These are phyloP conservation scores for Atrina japonica DNA, from an alignment of 2,888 invertebrate genomes.

Conservation along the genomic window DNA sequence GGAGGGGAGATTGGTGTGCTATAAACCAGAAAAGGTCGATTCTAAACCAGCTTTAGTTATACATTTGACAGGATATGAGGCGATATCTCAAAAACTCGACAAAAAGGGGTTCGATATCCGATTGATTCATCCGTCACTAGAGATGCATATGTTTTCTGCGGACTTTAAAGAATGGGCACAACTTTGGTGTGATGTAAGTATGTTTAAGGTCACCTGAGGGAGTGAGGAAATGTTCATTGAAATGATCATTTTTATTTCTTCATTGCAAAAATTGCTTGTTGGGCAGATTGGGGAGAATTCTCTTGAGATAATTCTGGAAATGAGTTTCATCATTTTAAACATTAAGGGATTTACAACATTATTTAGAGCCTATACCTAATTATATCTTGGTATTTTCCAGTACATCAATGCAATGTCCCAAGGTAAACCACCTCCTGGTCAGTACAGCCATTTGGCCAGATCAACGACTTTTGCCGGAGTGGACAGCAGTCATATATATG, in stretches of 20 bases:
- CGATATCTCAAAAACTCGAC: conserved; percentile 66
- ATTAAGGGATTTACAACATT: not conserved
- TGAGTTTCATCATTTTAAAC: not conserved
- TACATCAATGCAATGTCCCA: conserved; percentile 65
- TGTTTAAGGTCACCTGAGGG: not conserved
- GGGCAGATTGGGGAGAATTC: too few relatives aligned
- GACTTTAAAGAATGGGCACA: conserved; percentile 74
- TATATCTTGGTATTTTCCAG: conserved; percentile 58
- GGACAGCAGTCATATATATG: conserved; percentile 40
- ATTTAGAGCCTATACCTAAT: too few relatives aligned
- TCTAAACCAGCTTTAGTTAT: conserved; percentile 67
- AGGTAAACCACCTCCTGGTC: conserved; percentile 60
- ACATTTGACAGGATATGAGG: conserved; percentile 66
- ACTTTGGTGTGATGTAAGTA: conserved; percentile 73
- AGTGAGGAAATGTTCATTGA: too few relatives aligned
- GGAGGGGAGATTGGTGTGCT: conserved; percentile 67
- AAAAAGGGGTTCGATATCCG: conserved; percentile 70
- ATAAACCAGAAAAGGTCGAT: conserved; percentile 71
- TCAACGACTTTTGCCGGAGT: conserved; percentile 29
- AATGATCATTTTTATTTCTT: too few relatives aligned
- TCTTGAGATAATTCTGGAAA: conserved; percentile 1
- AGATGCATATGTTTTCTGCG: conserved; percentile 68
- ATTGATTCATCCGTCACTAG: conserved; percentile 67
- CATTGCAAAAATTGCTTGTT: too few relatives aligned
- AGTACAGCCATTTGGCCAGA: conserved; percentile 62